Conservation (phyloP, 30 jellyfish, hydroid and myxozoan species). For the Chrysaora quinquecirrha region DNA sequence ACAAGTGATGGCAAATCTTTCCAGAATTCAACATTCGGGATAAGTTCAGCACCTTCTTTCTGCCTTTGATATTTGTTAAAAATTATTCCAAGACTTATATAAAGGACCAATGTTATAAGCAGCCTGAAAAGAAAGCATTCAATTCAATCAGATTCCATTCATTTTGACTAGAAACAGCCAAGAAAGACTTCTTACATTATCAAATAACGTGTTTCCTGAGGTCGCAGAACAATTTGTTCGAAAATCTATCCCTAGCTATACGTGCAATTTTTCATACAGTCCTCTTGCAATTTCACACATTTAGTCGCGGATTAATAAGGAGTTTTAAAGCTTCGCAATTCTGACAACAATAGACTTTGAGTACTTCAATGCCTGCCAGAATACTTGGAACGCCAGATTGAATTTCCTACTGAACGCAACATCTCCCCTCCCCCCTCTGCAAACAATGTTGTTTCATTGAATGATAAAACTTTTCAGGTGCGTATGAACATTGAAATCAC, state of each 20-base stretch:
- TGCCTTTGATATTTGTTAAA: slow-evolving; percentile 25
- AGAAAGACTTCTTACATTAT: background rate
- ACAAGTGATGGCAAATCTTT: slow-evolving; percentile 45
- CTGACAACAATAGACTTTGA: too few species aligned
- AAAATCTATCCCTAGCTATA: too few species aligned
- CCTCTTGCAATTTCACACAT: background rate
- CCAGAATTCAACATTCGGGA: slow-evolving; percentile 59
- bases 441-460: too few species aligned
- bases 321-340: background rate
- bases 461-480: too few species aligned
- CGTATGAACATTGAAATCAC: too few species aligned
- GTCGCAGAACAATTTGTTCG: too few species aligned
- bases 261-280: too few species aligned
- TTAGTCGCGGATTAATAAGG: background rate
- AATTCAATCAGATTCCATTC: background rate
- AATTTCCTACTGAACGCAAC: too few species aligned
- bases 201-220: too few species aligned
- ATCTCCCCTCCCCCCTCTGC: too few species aligned
- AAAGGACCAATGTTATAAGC: slow-evolving; percentile 33
- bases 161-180: background rate
- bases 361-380: too few species aligned
- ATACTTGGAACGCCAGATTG: too few species aligned
- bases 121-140: slow-evolving; percentile 10
- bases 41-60: slow-evolving; percentile 33
- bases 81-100: slow-evolving; percentile 50